These are phyloP conservation scores for Pterocles orientalis DNA, from an alignment of 2,113 vertebrate genomes.

Conservation along the genomic window DNA sequence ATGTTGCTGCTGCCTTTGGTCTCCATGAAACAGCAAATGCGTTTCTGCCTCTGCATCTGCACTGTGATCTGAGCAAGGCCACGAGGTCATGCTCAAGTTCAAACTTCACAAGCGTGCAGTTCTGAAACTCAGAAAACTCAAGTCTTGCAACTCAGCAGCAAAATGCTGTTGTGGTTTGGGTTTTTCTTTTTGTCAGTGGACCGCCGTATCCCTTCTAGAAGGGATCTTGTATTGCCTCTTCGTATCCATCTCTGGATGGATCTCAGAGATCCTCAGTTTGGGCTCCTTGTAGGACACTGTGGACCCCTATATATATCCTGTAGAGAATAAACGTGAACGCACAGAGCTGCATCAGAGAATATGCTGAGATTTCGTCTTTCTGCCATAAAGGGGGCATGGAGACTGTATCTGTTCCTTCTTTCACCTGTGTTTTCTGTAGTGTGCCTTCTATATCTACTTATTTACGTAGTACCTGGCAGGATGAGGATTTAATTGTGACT, in stretches of 20 bases:
- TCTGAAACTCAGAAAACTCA: neutral
- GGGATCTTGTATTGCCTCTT: rapidly evolving
- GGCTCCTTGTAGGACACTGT: neutral
- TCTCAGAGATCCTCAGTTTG: neutral
- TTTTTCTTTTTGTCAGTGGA: no score
- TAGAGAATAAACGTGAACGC: neutral
- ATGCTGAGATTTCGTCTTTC: neutral
- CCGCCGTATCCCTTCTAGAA: neutral
- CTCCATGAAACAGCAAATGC: neutral
- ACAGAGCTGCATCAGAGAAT: neutral
- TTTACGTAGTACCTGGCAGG: neutral
- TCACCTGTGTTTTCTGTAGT: neutral
- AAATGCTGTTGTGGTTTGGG: neutral
- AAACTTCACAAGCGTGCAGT: rapidly evolving
- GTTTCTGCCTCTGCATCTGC: neutral
- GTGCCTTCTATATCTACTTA: neutral
- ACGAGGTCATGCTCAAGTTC: neutral
- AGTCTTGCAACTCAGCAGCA: neutral
- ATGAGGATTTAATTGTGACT: neutral
- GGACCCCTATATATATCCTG: neutral
- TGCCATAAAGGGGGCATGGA: neutral
- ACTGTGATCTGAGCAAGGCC: neutral
- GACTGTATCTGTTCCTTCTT: neutral
- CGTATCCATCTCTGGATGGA: no score
- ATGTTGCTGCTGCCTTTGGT: neutral